Evolutionary conservation across 1,140 invertebrate species (phyloP).

Genomic region (Drosophila takahashii): DNA sequence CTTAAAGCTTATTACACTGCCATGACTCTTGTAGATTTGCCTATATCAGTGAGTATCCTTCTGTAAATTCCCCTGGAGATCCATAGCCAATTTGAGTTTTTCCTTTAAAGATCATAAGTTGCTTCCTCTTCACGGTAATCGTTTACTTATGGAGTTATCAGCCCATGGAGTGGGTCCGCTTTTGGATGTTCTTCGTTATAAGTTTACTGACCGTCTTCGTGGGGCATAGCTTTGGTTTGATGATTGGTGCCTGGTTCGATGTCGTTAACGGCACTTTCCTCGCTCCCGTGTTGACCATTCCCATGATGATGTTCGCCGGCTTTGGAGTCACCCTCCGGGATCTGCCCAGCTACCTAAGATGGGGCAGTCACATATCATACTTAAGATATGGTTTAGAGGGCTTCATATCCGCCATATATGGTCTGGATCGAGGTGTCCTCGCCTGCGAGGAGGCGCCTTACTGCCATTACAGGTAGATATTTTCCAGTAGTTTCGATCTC

Average conservation of each 20-base stretch:
- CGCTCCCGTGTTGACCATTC: conserved; percentile 91
- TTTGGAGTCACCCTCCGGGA: conserved; percentile 92
- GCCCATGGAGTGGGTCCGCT: conserved; percentile 90
- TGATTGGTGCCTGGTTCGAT: conserved; percentile 93
- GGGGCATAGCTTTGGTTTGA: conserved; percentile 94
- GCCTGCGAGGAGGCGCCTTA: conserved; percentile 88
- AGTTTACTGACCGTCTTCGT: conserved; percentile 93
- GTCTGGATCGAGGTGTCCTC: conserved; percentile 88
- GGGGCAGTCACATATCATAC: conserved; percentile 95
- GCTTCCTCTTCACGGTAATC: conserved; percentile 91
- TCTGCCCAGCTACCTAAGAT: conserved; percentile 92
- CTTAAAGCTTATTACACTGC: conserved; percentile 96
- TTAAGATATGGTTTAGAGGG: conserved; percentile 95
- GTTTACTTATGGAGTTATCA: conserved; percentile 95
- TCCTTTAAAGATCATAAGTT: conserved; percentile 88
- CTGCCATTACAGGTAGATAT: conserved; percentile 89
- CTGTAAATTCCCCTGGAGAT: background rate
- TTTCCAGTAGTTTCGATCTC: conserved; percentile 71
- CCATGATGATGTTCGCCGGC: conserved; percentile 95
- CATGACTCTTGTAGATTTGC: conserved; percentile 93
- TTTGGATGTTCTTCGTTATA: conserved; percentile 93
- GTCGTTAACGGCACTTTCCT: conserved; percentile 94
- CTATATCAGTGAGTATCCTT: conserved; percentile 87
- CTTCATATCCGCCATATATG: conserved; percentile 92
- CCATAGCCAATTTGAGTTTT: conserved; percentile 6